Percentiles rank a stretch among this genome's conserved stretches.
phyloP scores from a whole-genome alignment of 2,888 invertebrate species.

The Anarsia innoxiella region DNA sequence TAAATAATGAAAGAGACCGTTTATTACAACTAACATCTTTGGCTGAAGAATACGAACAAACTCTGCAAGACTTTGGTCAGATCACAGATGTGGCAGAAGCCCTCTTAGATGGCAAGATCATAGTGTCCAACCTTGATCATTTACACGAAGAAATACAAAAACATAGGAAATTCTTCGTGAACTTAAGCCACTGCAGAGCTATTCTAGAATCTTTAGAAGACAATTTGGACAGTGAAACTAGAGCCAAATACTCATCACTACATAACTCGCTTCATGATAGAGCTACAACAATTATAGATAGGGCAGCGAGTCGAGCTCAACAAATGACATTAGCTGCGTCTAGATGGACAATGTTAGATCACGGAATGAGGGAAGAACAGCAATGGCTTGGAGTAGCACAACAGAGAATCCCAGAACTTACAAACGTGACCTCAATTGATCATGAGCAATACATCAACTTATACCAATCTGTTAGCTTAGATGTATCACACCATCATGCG shows the following conservation, averaged over 20 bases:
- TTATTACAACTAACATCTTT: slow-evolving; percentile 83
- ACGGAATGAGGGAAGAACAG: slow-evolving; percentile 87
- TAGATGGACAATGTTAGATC: slow-evolving; percentile 86
- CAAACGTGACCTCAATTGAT: slow-evolving; percentile 86
- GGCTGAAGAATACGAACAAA: slow-evolving; percentile 91
- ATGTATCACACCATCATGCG: slow-evolving; percentile 87
- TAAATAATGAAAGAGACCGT: slow-evolving; percentile 83
- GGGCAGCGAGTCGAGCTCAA: slow-evolving; percentile 87
- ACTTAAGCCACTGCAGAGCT: slow-evolving; percentile 89
- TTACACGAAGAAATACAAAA: slow-evolving; percentile 93
- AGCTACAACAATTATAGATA: slow-evolving; percentile 85
- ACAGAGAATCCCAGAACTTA: slow-evolving; percentile 87
- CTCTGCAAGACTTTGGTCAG: slow-evolving; percentile 88
- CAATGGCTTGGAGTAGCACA: slow-evolving; percentile 90
- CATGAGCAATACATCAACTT: slow-evolving; percentile 89
- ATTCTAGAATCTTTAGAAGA: slow-evolving; percentile 90
- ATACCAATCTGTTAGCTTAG: slow-evolving; percentile 86
- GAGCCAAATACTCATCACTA: slow-evolving; percentile 80
- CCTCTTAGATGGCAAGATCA: slow-evolving; percentile 84
- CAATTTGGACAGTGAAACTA: slow-evolving; percentile 87
- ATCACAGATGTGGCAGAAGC: slow-evolving; percentile 90
- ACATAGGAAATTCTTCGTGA: slow-evolving; percentile 91
- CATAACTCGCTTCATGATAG: slow-evolving; percentile 86
- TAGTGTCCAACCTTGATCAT: slow-evolving; percentile 83
- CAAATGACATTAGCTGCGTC: slow-evolving; percentile 90